Evolutionary conservation across 2,888 invertebrate genomes (phyloP).

Genomic region (Harmothoe impar): DNA sequence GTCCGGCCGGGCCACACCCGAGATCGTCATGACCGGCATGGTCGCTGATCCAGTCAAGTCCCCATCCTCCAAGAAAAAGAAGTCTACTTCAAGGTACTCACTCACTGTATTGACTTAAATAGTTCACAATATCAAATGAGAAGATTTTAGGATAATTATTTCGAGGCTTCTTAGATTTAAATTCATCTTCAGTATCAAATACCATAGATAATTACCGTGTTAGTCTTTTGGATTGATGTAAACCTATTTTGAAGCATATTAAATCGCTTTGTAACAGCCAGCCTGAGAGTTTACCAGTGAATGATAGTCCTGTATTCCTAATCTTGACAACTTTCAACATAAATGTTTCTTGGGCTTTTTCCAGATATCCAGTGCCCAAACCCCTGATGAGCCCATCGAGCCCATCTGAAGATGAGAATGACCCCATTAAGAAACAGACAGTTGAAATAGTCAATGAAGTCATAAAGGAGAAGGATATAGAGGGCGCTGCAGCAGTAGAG

Average conservation of each 20-base stretch:
- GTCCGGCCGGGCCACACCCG: conserved; percentile 54
- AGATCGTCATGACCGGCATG: conserved; percentile 60
- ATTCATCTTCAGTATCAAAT: too few species aligned
- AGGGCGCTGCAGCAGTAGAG: not conserved
- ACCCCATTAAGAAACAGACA: conserved; percentile 42
- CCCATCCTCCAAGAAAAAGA: conserved; percentile 11
- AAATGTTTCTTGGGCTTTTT: too few species aligned
- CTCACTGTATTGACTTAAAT: too few species aligned
- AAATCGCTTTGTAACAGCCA: too few species aligned
- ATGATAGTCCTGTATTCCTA: too few species aligned
- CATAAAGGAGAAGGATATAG: conserved; percentile 30
- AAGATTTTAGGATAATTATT: too few species aligned
- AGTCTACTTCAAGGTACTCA: not conserved
- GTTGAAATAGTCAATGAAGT: conserved; percentile 64
- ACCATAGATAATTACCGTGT: too few species aligned
- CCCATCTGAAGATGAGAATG: conserved; percentile 40
- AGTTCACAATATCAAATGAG: not conserved
- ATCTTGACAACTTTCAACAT: too few species aligned
- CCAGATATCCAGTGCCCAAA: not conserved
- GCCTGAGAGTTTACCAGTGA: too few species aligned
- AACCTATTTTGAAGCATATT: too few species aligned
- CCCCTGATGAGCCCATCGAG: conserved; percentile 47
- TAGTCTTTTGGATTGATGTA: too few species aligned
- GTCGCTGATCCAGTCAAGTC: conserved; percentile 60
- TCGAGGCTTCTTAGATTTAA: too few species aligned